Base-by-base conservation (phyloP, 2,888 invertebrate species). In the Bembecia ichneumoniformis region DNA sequence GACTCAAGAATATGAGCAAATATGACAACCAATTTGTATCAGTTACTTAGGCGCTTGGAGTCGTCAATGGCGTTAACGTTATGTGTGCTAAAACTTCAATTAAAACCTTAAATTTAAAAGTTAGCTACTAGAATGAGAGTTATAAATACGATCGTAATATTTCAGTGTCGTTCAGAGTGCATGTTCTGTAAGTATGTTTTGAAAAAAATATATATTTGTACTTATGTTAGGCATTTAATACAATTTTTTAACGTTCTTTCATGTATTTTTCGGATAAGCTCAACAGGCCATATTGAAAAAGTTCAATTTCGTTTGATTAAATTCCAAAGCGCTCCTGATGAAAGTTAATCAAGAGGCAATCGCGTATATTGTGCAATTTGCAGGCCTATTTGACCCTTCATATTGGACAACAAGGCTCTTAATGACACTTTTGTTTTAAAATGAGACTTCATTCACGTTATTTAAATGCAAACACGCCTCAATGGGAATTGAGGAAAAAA, bases 261-360 rank as follows among this genome's bases (percentile, higher is more conserved):
- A 36, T 11, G 11, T 40, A 7, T 40, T 40, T 40, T 40, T 40
- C 13, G 44, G 16, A 44, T 44, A 49, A 53, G 51, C 49, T 52
- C 48, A 50, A 53, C 52, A 53, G 53, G 61, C 56, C 56, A 62
- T 68, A 67, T 72, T 59, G 66, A 72, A 66, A 63, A 58, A 65
- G 66, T 56, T 62, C 66, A 75, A 72, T 77, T 77, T 71, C 66
- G 67, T 75, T 77, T 77, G 74, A 78, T 73, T 71, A 72, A 64
- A 66, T 59, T 68, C 65, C 67, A 59, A 64, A 72, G 65, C 62
- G 60, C 65, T 59, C 58, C 63, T 67, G 64, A 46, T 49, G 47
- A 66, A 74, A 74, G 72, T 77, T 82, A 82, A 82, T 82, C 78
- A 81, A 80, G 71, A 64, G 73, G 64, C 71, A 56, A 58, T 65